Base-by-base conservation (phyloP, 2,888 invertebrate genomes). In the Zonitis immaculata region DNA sequence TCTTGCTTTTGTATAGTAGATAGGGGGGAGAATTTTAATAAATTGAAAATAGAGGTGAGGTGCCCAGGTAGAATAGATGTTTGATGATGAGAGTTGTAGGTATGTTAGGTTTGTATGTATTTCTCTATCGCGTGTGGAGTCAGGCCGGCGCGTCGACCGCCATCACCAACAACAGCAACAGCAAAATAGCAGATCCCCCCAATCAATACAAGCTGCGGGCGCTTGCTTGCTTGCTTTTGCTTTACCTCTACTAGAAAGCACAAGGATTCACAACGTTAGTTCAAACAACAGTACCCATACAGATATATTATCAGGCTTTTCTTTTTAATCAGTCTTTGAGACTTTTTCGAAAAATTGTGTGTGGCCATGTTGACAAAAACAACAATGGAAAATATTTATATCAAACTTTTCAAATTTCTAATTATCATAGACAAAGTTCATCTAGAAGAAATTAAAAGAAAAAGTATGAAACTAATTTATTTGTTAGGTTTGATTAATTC, bases 141-240 rank as follows among this genome's bases (percentile, higher is more conserved):
- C 73, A 68, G 68, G 67, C 69, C 69, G 74, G 73, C 74, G 72
- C 69, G 62, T 59, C 66, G 58, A 57, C 56, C 54, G 49, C 59
- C 16, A 30, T 47, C 51, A 42, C n/a, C 60, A 45, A 12, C 4
- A 6, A 32, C 32, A 14, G 14, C 32, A 32, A 3, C 32, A 32
- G 2, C 14, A 14, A 14, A 32, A 14, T 6, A 25, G 25, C 32
- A 32, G 16, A 27, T 56, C 61, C 64, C 63, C 59, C 60, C 64
- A 68, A 68, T 68, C 67, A 66, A 68, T 68, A 66, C 65, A 67
- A 61, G 75, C 74, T 77, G 76, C 79, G 66, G 78, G 75, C 76
- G 76, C 79, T 77, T 72, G 63, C 57, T 52, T 51, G 59, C 56
- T 35, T 50, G 55, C 56, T 55, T 55, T 20, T 56, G 55, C 44